Evolutionary conservation across 2,888 invertebrate genomes (phyloP).

Genomic region (Axea sp.): DNA sequence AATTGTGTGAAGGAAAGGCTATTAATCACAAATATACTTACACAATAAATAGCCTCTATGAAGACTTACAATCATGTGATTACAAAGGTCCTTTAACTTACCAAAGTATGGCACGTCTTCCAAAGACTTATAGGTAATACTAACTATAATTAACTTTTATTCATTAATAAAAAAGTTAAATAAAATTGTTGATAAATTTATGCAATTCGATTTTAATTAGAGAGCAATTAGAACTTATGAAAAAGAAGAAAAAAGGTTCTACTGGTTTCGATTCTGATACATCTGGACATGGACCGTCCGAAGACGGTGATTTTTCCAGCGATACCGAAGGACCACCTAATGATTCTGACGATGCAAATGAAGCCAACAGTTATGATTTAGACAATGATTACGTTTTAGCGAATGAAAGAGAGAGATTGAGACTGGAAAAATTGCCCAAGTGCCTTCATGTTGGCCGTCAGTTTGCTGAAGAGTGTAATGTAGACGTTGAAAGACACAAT

Average conservation of each 20-base stretch:
- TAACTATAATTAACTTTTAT: no score
- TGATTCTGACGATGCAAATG: slow-evolving; percentile 73
- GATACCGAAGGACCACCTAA: slow-evolving; percentile 77
- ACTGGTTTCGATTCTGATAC: slow-evolving; percentile 76
- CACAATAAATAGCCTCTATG: slow-evolving; percentile 75
- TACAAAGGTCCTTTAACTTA: slow-evolving; percentile 92
- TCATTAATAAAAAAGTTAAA: no score
- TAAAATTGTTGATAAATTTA: no score
- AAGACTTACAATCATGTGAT: slow-evolving; percentile 81
- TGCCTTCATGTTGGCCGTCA: slow-evolving; percentile 81
- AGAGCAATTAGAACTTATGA: slow-evolving; percentile 78
- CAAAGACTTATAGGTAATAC: slow-evolving; percentile 86
- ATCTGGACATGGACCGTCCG: slow-evolving; percentile 76
- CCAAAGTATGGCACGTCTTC: slow-evolving; percentile 89
- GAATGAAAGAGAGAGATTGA: slow-evolving; percentile 78
- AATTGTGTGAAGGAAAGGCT: slow-evolving; percentile 87
- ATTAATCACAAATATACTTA: slow-evolving; percentile 82
- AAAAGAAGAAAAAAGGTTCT: slow-evolving; percentile 68
- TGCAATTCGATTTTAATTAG: slow-evolving; percentile 55
- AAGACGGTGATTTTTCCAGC: slow-evolving; percentile 76
- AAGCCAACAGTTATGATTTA: slow-evolving; percentile 72
- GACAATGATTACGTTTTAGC: slow-evolving; percentile 74
- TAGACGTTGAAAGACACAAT: slow-evolving; percentile 92
- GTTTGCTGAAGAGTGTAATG: slow-evolving; percentile 83
- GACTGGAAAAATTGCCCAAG: slow-evolving; percentile 82